Conservation (phyloP, 1,140 invertebrate genomes). For the Nylanderia fulva region DNA sequence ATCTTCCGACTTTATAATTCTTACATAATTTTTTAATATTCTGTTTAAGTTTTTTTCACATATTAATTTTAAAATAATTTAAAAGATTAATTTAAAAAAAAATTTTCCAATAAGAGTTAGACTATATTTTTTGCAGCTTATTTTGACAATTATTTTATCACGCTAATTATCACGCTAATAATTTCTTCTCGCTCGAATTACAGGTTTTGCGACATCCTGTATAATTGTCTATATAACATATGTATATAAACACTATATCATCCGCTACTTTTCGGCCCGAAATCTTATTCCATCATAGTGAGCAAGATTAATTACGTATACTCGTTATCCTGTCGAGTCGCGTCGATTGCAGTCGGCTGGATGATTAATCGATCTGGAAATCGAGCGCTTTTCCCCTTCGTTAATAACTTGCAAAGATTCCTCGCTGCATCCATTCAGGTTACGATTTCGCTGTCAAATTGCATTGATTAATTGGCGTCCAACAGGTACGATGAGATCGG, state of each 20-base stretch:
- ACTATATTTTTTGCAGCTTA: background rate
- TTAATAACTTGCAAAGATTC: conserved; percentile 42
- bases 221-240: conserved; percentile 42
- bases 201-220: conserved; percentile 33
- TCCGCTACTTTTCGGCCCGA: conserved; percentile 8
- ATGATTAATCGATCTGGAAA: conserved; percentile 64
- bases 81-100: too few species aligned
- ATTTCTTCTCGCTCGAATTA: background rate
- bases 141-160: background rate
- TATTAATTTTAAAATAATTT: background rate
- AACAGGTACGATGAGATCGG: conserved; percentile 66
- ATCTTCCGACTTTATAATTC: background rate
- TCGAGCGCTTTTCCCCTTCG: conserved; percentile 27
- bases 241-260: conserved; percentile 47
- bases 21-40: background rate
- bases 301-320: conserved; percentile 63
- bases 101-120: too few species aligned
- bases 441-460: conserved; percentile 41
- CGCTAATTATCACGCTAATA: background rate
- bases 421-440: background rate
- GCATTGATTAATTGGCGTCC: conserved; percentile 69
- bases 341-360: conserved; percentile 57
- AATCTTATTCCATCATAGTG: conserved; percentile 26
- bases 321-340: conserved; percentile 47
- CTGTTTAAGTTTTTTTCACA: too few species aligned